Evolutionary conservation across 2,888 invertebrate genomes (phyloP).

Genomic region (Chesias legatella): DNA sequence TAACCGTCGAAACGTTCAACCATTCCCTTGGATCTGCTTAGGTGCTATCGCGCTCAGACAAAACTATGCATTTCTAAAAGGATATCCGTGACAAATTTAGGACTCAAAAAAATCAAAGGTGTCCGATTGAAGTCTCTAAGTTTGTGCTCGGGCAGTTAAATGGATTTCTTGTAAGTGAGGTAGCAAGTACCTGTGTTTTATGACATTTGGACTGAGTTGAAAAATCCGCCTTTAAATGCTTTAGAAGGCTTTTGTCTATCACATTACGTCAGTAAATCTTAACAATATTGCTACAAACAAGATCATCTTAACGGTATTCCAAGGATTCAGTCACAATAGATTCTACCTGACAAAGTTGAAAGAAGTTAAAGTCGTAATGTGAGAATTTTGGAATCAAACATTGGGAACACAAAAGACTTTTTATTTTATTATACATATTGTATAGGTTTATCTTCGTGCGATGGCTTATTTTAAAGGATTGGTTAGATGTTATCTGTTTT

Average conservation of each 20-base stretch:
- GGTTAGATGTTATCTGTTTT: background rate
- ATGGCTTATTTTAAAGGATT: conserved; percentile 11
- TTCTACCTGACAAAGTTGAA: conserved; percentile 48
- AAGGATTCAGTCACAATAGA: conserved; percentile 45
- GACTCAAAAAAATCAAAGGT: conserved; percentile 36
- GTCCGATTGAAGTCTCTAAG: conserved; percentile 34
- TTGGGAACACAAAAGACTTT: conserved; percentile 23
- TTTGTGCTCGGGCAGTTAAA: conserved; percentile 60
- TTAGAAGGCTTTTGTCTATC: conserved; percentile 57
- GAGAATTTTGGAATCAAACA: conserved; percentile 27
- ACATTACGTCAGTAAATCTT: conserved; percentile 68
- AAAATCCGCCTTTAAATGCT: conserved; percentile 38
- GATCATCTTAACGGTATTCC: conserved; percentile 68
- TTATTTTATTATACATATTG: too few species aligned
- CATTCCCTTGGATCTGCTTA: conserved; percentile 8
- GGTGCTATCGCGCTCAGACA: conserved; percentile 1
- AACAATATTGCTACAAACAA: conserved; percentile 53
- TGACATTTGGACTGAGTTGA: conserved; percentile 49
- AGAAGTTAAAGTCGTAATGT: conserved; percentile 20
- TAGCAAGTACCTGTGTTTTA: conserved; percentile 74
- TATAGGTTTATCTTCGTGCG: conserved; percentile 6
- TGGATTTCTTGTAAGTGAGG: conserved; percentile 65
- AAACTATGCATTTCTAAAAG: conserved; percentile 5
- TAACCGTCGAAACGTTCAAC: too few species aligned
- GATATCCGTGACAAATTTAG: conserved; percentile 14